A percentile compares a stretch with the other conserved stretches of the same genome.
Conservation (phyloP, 2,113 vertebrate genomes). For the Glaucomys volans region DNA sequence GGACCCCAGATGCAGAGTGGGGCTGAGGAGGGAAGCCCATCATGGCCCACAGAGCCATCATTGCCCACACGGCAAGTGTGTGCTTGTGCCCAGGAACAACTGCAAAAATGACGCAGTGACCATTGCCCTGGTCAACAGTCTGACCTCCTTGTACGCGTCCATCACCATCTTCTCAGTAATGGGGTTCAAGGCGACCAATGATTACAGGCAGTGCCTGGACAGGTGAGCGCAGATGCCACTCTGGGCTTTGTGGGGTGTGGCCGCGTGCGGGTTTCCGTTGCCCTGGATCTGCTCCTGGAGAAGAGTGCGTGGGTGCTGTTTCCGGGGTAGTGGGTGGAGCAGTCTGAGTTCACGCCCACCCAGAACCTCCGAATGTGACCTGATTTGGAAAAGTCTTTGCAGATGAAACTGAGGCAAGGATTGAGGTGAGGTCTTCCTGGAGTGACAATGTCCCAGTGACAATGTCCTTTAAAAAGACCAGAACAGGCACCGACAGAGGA, state of each 20-base stretch:
- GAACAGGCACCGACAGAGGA: not conserved
- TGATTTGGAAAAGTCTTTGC: not conserved
- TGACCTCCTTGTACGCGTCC: conserved; percentile 94
- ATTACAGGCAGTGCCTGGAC: conserved; percentile 87
- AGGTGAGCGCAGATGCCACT: conserved; percentile 79
- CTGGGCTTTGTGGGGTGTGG: not conserved
- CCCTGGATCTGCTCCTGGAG: not conserved
- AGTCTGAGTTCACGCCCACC: too few relatives aligned
- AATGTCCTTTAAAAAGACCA: not conserved
- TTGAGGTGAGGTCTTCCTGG: accelerated
- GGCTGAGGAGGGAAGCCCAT: not conserved
- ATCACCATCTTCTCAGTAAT: conserved; percentile 94
- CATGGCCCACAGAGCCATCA: too few relatives aligned
- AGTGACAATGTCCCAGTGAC: accelerated
- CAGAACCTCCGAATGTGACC: not conserved
- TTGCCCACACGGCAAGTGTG: not conserved
- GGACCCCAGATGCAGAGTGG: not conserved
- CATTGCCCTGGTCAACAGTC: conserved; percentile 93
- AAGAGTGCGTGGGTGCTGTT: too few relatives aligned
- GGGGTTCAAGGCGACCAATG: conserved; percentile 94
- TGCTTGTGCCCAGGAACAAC: conserved; percentile 90
- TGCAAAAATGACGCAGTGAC: conserved; percentile 92
- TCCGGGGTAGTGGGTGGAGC: not conserved
- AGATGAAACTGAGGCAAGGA: not conserved
- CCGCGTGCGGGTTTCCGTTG: accelerated